Conservation (phyloP, 2,888 invertebrate species). For the Iselma pallidipennis region DNA sequence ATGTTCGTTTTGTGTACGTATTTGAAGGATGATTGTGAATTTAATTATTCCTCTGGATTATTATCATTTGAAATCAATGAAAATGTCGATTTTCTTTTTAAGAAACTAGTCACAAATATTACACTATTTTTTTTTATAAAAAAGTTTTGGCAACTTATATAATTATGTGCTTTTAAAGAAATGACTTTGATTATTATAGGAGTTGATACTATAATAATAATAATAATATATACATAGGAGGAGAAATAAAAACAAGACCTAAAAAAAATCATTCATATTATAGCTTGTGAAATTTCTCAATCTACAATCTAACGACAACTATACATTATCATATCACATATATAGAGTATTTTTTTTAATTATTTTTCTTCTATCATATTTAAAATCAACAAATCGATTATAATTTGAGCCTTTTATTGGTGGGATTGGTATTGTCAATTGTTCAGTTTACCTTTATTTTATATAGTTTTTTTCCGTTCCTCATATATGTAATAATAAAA, state of each 20-base stretch:
- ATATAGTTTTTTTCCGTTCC: neutral
- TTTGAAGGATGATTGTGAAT: too few relatives aligned
- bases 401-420: conserved; percentile 32
- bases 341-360: conserved; percentile 46
- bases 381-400: conserved; percentile 20
- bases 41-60: conserved; percentile 4
- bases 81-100: conserved; percentile 1
- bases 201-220: conserved; percentile 1
- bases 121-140: conserved; percentile 9
- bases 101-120: neutral
- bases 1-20: too few relatives aligned
- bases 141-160: conserved; percentile 18
- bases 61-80: neutral
- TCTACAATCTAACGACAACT: conserved; percentile 34
- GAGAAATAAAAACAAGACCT: conserved; percentile 28
- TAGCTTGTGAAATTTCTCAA: neutral
- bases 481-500: neutral
- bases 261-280: conserved; percentile 36
- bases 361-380: conserved; percentile 22
- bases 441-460: neutral
- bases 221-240: conserved; percentile 16
- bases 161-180: conserved; percentile 19
- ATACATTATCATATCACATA: conserved; percentile 47
- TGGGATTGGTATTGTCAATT: conserved; percentile 43
- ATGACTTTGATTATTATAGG: neutral